Conservation (phyloP, 2,888 invertebrate genomes). For the Keiferia lycopersicella region DNA sequence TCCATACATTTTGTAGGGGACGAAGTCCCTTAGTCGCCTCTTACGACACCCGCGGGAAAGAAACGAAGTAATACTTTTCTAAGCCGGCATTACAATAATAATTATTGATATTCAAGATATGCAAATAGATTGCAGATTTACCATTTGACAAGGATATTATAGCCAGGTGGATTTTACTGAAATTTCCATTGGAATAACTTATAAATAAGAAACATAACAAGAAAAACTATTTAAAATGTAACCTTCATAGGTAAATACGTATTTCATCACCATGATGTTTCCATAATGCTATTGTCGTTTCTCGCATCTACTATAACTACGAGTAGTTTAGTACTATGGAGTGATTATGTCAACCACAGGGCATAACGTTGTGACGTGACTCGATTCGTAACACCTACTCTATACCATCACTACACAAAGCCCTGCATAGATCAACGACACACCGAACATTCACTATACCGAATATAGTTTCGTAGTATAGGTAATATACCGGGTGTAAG, state of each 20-base stretch:
- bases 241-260: neutral
- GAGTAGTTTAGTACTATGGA: conserved; percentile 1
- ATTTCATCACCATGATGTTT: neutral
- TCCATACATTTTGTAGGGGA: too few relatives aligned
- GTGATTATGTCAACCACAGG: conserved; percentile 27
- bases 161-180: too few relatives aligned
- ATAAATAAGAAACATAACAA: neutral
- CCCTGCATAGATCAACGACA: neutral
- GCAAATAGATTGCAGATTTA: too few relatives aligned
- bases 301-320: neutral
- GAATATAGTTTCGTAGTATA: too few relatives aligned
- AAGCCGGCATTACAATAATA: too few relatives aligned
- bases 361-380: conserved; percentile 24
- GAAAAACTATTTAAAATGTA: neutral
- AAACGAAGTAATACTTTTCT: too few relatives aligned
- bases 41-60: too few relatives aligned
- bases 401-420: conserved; percentile 10
- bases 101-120: too few relatives aligned
- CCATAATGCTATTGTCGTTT: neutral
- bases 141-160: too few relatives aligned
- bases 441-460: neutral
- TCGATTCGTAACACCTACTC: conserved; percentile 31
- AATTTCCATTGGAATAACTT: neutral
- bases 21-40: too few relatives aligned
- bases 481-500: too few relatives aligned